phyloP scores from a whole-genome alignment of 2,113 vertebrate species.

The Asarcornis scutulata region DNA sequence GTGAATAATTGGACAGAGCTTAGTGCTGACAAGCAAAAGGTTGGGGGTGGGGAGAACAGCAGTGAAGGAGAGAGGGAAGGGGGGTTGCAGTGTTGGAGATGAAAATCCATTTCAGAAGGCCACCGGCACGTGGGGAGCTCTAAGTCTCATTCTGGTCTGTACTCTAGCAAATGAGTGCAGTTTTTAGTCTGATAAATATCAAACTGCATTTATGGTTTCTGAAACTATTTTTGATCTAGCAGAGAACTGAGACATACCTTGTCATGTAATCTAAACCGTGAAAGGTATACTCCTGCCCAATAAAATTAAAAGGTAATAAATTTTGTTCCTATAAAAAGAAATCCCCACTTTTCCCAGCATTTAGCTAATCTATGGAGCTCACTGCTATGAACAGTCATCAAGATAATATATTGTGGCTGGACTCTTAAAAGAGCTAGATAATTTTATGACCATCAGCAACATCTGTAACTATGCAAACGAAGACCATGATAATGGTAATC shows the following conservation, averaged over 20 bases:
- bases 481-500: neutral
- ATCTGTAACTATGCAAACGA: neutral
- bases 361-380: constrained; percentile 28
- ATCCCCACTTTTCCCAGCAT: constrained; percentile 2
- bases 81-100: neutral
- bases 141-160: neutral
- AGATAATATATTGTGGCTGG: constrained; percentile 22
- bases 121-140: neutral
- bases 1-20: constrained; percentile 70
- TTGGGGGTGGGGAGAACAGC: neutral
- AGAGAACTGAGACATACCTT: constrained; percentile 26
- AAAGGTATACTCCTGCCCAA: constrained; percentile 9
- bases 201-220: constrained; percentile 2
- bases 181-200: constrained; percentile 15
- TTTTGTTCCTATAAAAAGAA: constrained; percentile 30
- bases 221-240: constrained; percentile 25
- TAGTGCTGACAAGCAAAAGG: constrained; percentile 61
- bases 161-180: constrained; percentile 9
- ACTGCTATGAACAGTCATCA: neutral
- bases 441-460: constrained; percentile 16
- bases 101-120: neutral
- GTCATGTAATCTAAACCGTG: neutral
- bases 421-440: neutral
- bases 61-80: neutral
- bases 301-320: constrained; percentile 47